These are phyloP conservation scores for Phoxinus dragarum DNA, from an alignment of 2,797 vertebrate species.

Conservation along the genomic window DNA sequence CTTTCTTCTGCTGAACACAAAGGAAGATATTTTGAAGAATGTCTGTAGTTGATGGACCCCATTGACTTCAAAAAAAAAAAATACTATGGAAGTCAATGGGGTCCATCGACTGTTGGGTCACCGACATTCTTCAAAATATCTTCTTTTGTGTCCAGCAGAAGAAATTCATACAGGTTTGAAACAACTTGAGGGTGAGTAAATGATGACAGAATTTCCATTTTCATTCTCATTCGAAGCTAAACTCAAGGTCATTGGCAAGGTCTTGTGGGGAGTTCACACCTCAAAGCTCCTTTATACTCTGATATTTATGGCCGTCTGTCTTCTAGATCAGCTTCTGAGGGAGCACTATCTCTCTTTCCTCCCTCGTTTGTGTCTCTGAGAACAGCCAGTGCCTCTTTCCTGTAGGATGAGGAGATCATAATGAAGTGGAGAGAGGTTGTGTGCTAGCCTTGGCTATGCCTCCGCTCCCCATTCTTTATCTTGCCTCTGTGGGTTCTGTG, in stretches of 20 bases:
- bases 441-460: constrained; percentile 28
- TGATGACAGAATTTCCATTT: not conserved
- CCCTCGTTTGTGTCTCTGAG: constrained; percentile 21
- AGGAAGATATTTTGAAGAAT: too few relatives aligned
- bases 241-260: not conserved
- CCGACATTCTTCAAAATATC: too few relatives aligned
- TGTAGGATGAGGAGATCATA: constrained; percentile 32
- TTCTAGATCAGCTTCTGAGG: constrained; percentile 23
- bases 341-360: constrained; percentile 25
- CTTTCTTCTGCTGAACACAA: too few relatives aligned
- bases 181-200: too few relatives aligned
- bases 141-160: too few relatives aligned
- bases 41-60: too few relatives aligned
- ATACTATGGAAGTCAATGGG: too few relatives aligned
- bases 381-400: constrained; percentile 39
- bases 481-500: constrained; percentile 40
- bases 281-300: not conserved
- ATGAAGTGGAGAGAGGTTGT: constrained; percentile 30
- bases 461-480: constrained; percentile 29
- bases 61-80: too few relatives aligned
- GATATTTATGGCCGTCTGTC: constrained; percentile 24
- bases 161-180: too few relatives aligned
- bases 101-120: too few relatives aligned
- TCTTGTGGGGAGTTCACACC: not conserved
- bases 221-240: not conserved